Percentiles rank a stretch among this genome's conserved stretches.
Evolutionary conservation across 2,888 invertebrate genomes (phyloP).

Genomic region (Caenorhabditis imperialis): DNA sequence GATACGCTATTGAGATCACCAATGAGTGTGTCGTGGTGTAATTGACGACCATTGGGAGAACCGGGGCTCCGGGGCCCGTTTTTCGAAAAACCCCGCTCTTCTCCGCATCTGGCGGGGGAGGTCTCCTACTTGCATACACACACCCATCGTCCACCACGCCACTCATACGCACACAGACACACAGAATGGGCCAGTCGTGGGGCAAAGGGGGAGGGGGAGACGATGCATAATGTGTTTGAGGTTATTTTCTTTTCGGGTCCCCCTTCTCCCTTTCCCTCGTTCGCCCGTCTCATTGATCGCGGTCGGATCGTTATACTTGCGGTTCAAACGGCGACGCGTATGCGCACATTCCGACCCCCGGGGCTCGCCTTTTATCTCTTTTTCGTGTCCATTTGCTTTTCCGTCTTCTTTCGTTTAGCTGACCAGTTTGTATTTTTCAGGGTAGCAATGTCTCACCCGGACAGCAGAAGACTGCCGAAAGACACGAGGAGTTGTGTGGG

Average conservation of each 20-base stretch:
- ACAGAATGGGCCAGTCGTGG: constrained; percentile 28
- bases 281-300: constrained; percentile 32
- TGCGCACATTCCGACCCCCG: constrained; percentile 13
- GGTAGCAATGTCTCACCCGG: constrained; percentile 28
- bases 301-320: constrained; percentile 45
- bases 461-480: constrained; percentile 37
- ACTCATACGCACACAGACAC: constrained; percentile 40
- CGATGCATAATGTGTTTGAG: constrained; percentile 53
- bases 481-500: constrained; percentile 55
- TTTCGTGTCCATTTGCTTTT: constrained; percentile 17
- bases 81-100: constrained; percentile 28
- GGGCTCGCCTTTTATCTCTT: constrained; percentile 36
- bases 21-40: constrained; percentile 51
- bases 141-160: constrained; percentile 34
- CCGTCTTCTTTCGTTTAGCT: constrained; percentile 9
- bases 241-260: constrained; percentile 47
- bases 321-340: constrained; percentile 22
- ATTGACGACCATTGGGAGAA: constrained; percentile 50
- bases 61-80: constrained; percentile 25
- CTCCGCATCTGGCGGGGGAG: constrained; percentile 29
- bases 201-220: constrained; percentile 33
- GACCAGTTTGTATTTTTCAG: constrained; percentile 15
- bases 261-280: constrained; percentile 27
- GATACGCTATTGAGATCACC: constrained; percentile 45
- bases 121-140: constrained; percentile 17